A percentile compares a stretch with the other conserved stretches of the same genome.
phyloP scores from a whole-genome alignment of 2,113 vertebrate genomes.

The Girardinichthys multiradiatus region DNA sequence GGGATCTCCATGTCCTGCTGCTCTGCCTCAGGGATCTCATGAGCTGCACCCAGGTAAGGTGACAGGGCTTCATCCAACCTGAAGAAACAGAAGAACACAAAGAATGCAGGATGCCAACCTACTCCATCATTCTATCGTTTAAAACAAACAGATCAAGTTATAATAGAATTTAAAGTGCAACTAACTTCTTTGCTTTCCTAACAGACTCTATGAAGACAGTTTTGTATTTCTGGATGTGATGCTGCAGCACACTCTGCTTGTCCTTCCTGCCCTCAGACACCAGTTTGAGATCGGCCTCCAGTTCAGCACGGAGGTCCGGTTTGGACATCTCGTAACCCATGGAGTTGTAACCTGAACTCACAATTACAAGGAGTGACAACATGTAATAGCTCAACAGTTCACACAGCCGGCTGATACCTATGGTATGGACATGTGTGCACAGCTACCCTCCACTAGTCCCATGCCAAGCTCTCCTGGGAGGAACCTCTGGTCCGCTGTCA shows the following conservation, averaged over 20 bases:
- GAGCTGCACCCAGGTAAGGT: constrained; percentile 88
- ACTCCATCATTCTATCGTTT: background rate
- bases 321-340: constrained; percentile 99
- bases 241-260: constrained; percentile 84
- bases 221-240: constrained; percentile 95
- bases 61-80: constrained; percentile 94
- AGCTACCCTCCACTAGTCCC: constrained; percentile 80
- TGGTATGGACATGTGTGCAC: background rate
- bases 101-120: background rate
- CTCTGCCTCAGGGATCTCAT: constrained; percentile 76
- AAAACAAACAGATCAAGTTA: background rate
- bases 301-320: constrained; percentile 91
- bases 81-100: background rate
- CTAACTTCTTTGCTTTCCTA: constrained; percentile 92
- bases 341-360: constrained; percentile 89
- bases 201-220: constrained; percentile 91
- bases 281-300: constrained; percentile 94
- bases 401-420: background rate
- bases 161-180: background rate
- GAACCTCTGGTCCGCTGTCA: constrained; percentile 93
- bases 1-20: constrained; percentile 84
- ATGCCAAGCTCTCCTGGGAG: constrained; percentile 97
- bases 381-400: background rate
- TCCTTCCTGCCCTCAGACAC: constrained; percentile 94
- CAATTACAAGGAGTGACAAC: background rate